These are phyloP conservation scores for Ispidina picta DNA, from an alignment of 2,797 vertebrate species.

Conservation along the genomic window DNA sequence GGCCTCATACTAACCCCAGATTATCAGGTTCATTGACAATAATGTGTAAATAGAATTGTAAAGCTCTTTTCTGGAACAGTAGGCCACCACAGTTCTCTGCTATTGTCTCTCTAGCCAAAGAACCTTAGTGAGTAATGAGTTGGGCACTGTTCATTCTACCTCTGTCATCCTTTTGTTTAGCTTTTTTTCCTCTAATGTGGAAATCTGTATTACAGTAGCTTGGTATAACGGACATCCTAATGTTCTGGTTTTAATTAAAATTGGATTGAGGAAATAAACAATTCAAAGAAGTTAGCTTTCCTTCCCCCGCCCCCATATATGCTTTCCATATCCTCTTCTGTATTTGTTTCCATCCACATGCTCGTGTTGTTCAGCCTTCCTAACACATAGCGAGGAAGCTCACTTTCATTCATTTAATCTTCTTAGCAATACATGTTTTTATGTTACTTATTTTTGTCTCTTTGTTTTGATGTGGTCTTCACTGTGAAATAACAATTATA, in stretches of 20 bases:
- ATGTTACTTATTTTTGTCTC: not conserved
- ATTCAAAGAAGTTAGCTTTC: constrained; percentile 44
- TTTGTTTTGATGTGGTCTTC: not conserved
- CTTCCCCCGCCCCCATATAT: not conserved
- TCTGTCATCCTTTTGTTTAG: constrained; percentile 11
- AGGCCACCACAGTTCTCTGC: not conserved
- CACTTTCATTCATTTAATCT: not conserved
- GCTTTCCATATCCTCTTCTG: not conserved
- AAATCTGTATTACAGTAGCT: constrained; percentile 50
- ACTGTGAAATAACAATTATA: not conserved
- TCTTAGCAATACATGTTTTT: not conserved
- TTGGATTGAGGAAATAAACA: constrained; percentile 52
- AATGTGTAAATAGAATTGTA: constrained; percentile 34
- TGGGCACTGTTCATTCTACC: not conserved
- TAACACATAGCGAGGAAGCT: not conserved
- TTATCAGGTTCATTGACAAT: constrained; percentile 37
- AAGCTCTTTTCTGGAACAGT: constrained; percentile 21
- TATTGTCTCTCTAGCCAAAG: constrained; percentile 13
- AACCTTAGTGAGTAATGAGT: not conserved
- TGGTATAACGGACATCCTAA: constrained; percentile 24
- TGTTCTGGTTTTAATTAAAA: constrained; percentile 60
- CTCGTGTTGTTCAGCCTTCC: not conserved
- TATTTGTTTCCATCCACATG: not conserved
- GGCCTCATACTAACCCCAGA: constrained; percentile 19
- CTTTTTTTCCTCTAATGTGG: constrained; percentile 34